Conservation (phyloP, 2,888 invertebrate genomes). For the Apoderus coryli region DNA sequence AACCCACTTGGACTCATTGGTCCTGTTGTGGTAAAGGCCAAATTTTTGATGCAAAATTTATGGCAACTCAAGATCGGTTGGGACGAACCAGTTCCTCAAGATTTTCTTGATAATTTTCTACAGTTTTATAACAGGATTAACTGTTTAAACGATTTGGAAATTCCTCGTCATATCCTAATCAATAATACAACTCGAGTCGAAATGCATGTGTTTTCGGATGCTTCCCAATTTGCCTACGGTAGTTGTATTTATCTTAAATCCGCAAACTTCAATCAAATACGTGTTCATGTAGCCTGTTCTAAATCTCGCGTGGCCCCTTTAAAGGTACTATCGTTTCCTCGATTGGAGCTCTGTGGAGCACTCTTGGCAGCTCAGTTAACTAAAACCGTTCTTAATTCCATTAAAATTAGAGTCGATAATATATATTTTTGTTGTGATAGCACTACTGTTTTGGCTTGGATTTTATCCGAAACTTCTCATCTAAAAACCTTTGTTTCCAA, state of each 20-base stretch:
- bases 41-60: constrained; percentile 13
- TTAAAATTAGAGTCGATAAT: not conserved
- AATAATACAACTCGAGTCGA: constrained; percentile 6
- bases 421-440: constrained; percentile 10
- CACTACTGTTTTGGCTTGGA: constrained; percentile 13
- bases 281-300: constrained; percentile 13
- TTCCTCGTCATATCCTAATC: constrained; percentile 9
- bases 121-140: constrained; percentile 7
- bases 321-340: constrained; percentile 10
- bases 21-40: constrained; percentile 17
- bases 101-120: constrained; percentile 7
- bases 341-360: constrained; percentile 14
- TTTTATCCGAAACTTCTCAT: constrained; percentile 7
- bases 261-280: constrained; percentile 1
- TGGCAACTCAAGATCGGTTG: constrained; percentile 17
- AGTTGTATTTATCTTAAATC: constrained; percentile 14
- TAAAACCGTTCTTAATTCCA: not conserved
- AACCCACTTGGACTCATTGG: constrained; percentile 18
- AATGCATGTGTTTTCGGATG: constrained; percentile 15
- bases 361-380: not conserved
- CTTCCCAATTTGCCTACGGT: constrained; percentile 13
- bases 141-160: constrained; percentile 8
- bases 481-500: constrained; percentile 12
- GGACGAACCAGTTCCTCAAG: constrained; percentile 16
- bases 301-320: constrained; percentile 16